Base-by-base conservation (phyloP, 2,113 vertebrate species). In the Hylia prasina region DNA sequence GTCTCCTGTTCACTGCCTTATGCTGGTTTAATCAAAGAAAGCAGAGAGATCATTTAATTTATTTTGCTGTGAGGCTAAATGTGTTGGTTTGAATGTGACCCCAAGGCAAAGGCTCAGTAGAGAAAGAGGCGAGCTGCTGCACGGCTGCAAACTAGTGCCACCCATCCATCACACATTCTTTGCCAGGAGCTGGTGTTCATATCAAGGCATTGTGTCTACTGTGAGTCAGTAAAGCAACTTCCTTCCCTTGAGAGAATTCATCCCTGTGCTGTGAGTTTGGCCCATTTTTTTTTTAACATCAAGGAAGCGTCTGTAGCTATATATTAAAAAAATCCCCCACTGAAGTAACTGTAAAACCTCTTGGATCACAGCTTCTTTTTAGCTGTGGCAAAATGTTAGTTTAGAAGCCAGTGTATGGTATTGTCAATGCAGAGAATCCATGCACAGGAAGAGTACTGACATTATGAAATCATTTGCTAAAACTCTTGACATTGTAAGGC, bases 391-490 rank as follows among this genome's bases (percentile, higher is more conserved):
- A 93, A 97, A 87, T 82, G 45, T 24, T 86, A 37, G 61, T 80
- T 97, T 88, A 94, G 85, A 95, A 97, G 75, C 45, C 44, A n/a
- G 73, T 86, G 79, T 45, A 51, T 44, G 82, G 37, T 84, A 64
- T 92, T 87, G 82, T 93, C 71, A 95, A 58, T 87, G 56, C 63
- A 82, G 86, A 33, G 21, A 80, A 68, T 71, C 66, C 92, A 84
- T 84, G 84, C 50, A 50, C 71, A 39, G 77, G 93, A 95, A 82
- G 65, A 92, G 78, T 73, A 30, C 94, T 95, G 96, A 89, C 37
- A n/a, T 91, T 94, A 92, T 97, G 89, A 96, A 97, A 91, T 90
- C 87, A 33, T 89, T 97, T 66, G 24, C 86, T 94, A 63, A 90
- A 89, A 94, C 85, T 93, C 94, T 88, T 95, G 87, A 92, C 51